These are phyloP conservation scores for Siniperca scherzeri DNA, from an alignment of 2,797 vertebrate species.

Conservation along the genomic window DNA sequence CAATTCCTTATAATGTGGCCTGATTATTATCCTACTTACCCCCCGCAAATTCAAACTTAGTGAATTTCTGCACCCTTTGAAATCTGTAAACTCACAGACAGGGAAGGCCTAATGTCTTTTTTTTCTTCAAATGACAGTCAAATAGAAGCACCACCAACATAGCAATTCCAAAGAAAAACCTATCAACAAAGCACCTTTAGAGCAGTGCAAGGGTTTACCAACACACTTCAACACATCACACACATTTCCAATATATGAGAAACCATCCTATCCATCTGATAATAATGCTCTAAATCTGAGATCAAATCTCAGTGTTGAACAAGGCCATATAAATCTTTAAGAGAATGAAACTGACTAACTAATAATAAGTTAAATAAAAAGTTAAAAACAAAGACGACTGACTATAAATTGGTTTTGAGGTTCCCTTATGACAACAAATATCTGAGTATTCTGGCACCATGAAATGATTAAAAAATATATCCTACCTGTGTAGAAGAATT, in stretches of 20 bases:
- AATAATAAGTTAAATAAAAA: background rate
- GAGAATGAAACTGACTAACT: conserved; percentile 1
- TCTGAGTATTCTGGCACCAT: conserved; percentile 36
- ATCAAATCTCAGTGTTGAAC: background rate
- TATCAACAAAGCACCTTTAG: conserved; percentile 53
- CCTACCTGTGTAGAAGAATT: conserved; percentile 86
- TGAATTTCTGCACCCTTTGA: conserved; percentile 79
- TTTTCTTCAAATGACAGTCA: conserved; percentile 49
- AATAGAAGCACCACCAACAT: conserved; percentile 59
- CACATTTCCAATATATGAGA: conserved; percentile 21
- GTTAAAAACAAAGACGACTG: background rate
- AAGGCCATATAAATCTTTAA: background rate
- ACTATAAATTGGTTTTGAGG: conserved; percentile 17
- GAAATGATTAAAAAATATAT: conserved; percentile 74
- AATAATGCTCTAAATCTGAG: conserved; percentile 1
- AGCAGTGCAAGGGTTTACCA: conserved; percentile 31
- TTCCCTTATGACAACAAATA: conserved; percentile 7
- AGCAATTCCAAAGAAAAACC: conserved; percentile 68
- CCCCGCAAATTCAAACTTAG: conserved; percentile 85
- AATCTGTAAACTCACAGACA: conserved; percentile 74
- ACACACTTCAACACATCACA: conserved; percentile 26
- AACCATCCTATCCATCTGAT: conserved; percentile 15
- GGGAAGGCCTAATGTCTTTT: conserved; percentile 59
- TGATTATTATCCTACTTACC: conserved; percentile 89
- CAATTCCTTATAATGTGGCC: conserved; percentile 89